phyloP scores from a whole-genome alignment of 2,888 invertebrate species.

The Axea sp. region DNA sequence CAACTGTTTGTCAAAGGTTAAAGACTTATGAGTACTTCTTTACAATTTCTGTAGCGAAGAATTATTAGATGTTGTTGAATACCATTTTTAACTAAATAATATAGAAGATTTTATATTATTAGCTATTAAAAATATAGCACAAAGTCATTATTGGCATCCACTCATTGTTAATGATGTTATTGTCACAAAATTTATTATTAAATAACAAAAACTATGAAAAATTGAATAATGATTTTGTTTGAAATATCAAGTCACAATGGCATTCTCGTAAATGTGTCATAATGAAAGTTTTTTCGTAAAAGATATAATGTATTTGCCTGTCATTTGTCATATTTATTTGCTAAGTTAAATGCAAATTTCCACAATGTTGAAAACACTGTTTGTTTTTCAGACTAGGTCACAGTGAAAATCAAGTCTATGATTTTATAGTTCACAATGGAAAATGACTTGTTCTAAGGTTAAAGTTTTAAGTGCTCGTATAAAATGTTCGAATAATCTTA shows the following conservation, averaged over 20 bases:
- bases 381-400: conserved; percentile 69
- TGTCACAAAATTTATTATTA: conserved; percentile 18
- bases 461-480: conserved; percentile 27
- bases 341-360: conserved; percentile 32
- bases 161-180: conserved; percentile 6
- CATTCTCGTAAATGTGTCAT: too few relatives aligned
- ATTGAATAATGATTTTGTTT: conserved; percentile 1
- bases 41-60: too few relatives aligned
- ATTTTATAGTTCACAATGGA: conserved; percentile 39
- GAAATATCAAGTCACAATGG: conserved; percentile 21
- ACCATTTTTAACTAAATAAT: too few relatives aligned
- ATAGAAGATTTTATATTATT: background rate
- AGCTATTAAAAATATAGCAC: background rate
- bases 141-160: conserved; percentile 4
- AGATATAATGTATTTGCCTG: conserved; percentile 14
- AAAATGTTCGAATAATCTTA: conserved; percentile 30
- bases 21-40: too few relatives aligned
- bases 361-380: background rate
- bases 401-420: conserved; percentile 63
- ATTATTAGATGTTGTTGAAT: too few relatives aligned
- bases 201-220: conserved; percentile 2
- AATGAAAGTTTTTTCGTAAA: conserved; percentile 13
- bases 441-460: conserved; percentile 13
- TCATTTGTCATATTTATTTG: conserved; percentile 39
- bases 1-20: too few relatives aligned